Percentiles rank a stretch among this genome's conserved stretches.
Conservation (phyloP, 2,797 vertebrate species). For the Loris lydekkerianus region DNA sequence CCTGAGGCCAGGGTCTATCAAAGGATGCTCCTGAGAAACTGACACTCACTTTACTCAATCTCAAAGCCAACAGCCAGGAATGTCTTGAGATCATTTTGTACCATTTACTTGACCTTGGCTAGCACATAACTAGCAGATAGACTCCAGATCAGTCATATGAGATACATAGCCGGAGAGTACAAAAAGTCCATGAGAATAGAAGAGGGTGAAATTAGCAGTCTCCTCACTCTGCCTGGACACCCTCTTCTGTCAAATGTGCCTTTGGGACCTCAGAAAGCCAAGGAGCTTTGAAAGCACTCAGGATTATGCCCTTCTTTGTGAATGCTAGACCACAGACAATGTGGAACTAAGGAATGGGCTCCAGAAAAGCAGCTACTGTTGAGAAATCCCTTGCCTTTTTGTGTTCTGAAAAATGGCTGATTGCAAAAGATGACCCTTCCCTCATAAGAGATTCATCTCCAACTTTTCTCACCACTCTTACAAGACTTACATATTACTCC, state of each 20-base stretch:
- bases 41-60: background rate
- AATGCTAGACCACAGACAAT: background rate
- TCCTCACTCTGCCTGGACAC: background rate
- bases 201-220: background rate
- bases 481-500: background rate
- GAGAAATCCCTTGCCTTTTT: background rate
- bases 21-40: background rate
- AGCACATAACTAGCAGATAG: background rate
- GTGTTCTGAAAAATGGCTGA: background rate
- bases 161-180: background rate
- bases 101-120: background rate
- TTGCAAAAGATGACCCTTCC: background rate
- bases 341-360: background rate
- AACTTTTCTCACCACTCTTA: background rate
- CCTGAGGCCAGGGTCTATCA: background rate
- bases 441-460: background rate
- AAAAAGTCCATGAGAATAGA: background rate
- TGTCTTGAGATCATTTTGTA: background rate
- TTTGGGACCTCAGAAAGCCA: background rate
- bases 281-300: background rate
- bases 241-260: background rate
- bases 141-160: background rate
- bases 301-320: background rate
- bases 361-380: background rate
- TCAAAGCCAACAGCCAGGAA: background rate